Base-by-base conservation (phyloP, 2,113 vertebrate genomes). In the Patagioenas fasciata region DNA sequence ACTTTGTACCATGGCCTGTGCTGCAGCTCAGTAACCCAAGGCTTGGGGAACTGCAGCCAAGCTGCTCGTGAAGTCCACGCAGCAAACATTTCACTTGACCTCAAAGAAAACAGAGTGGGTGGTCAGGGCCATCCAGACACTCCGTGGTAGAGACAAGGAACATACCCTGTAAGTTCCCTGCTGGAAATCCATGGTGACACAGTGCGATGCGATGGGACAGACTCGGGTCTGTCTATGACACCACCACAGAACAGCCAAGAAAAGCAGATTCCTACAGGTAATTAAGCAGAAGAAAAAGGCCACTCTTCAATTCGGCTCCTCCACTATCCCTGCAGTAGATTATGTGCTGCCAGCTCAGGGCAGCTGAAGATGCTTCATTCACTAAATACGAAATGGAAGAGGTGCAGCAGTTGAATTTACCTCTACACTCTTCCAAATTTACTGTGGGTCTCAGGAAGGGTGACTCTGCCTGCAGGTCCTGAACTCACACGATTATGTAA, bases 1-100 rank as follows among this genome's bases (percentile, higher is more conserved):
- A 28, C 29, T 61, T 40, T 26, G 40, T n/a, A 28, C 54, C 36
- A 7, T 0, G 3, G 51, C 20, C 28, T 13, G 36, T 23, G 34
- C 51, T 56, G 31, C n/a, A 65, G 31, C 44, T 47, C 51, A 47
- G 7, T 28, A 53, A 51, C 18, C 57, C 78, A 17, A 48, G 47
- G 62, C 53, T 24, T 1, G 0, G 53, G 11, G n/a, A 31, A 6
- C n/a, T 81, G 18, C 38, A 60, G 72, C 36, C 73, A 47, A 67
- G 57, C 64, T 62, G n/a, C 31, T 18, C 0, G 23, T 5, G 1
- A 71, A 70, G 10, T 23, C 20, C 28, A 0, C 1, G 4, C 31
- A 60, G 57, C 11, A 53, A 91, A 74, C 23, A 28, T 13, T 40
- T 21, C 23, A 47, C 28, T 19, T 38, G 25, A 57, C 34, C 75